These are phyloP conservation scores for Eucidaris tribuloides DNA, from an alignment of 35 echinoderm and acorn worm species.

Conservation along the genomic window DNA sequence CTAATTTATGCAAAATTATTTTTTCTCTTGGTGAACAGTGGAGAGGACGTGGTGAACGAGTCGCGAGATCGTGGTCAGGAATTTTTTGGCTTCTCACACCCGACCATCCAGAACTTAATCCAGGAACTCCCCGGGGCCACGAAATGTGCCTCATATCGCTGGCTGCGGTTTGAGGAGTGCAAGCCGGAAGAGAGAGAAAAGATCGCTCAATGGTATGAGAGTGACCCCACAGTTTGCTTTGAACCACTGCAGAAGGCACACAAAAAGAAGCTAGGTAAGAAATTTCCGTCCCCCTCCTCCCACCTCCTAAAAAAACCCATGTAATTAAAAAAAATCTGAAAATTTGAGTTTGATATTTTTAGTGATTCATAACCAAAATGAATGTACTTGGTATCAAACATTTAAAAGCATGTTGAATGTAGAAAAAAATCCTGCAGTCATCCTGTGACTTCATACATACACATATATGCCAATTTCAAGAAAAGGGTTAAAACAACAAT, in stretches of 20 bases:
- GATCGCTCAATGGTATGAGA: conserved; percentile 38
- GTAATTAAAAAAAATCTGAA: neutral
- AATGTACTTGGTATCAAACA: neutral
- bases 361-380: neutral
- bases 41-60: conserved; percentile 1
- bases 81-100: conserved; percentile 93
- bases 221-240: conserved; percentile 55
- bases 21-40: no score
- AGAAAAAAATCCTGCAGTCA: no score
- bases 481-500: no score
- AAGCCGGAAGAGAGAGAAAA: conserved; percentile 47
- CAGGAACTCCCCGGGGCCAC: conserved; percentile 65
- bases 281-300: neutral
- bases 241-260: conserved; percentile 26
- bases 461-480: no score
- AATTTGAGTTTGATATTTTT: neutral
- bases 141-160: conserved; percentile 68
- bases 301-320: neutral
- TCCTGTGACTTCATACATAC: no score
- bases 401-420: neutral
- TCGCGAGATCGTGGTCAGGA: conserved; percentile 50
- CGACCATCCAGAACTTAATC: conserved; percentile 93
- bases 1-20: no score
- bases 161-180: conserved; percentile 84
- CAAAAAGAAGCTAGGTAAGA: conserved; percentile 19